phyloP scores from a whole-genome alignment of 2,113 vertebrate genomes.

The Sorex araneus region DNA sequence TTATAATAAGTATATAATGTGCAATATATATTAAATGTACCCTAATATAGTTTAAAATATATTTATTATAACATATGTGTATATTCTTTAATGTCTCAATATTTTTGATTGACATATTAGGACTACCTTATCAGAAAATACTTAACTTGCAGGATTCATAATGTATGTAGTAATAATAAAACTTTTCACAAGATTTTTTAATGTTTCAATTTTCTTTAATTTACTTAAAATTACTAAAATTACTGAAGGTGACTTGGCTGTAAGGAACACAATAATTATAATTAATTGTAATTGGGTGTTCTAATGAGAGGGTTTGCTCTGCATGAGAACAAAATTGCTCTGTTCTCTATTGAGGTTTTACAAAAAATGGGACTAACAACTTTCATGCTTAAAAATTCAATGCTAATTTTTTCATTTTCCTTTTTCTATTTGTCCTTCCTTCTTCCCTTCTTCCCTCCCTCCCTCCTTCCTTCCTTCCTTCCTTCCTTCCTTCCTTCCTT shows the following conservation, averaged over 20 bases:
- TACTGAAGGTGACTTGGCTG: neutral
- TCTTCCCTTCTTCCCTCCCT: too few species aligned
- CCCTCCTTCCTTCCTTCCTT: too few species aligned
- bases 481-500: too few species aligned
- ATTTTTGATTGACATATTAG: neutral
- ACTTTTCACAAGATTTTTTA: neutral
- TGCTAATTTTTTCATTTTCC: too few species aligned
- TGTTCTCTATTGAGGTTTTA: neutral
- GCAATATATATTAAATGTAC: too few species aligned
- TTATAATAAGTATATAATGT: neutral
- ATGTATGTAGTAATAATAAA: neutral
- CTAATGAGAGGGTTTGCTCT: neutral
- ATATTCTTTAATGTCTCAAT: too few species aligned
- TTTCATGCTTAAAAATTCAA: neutral
- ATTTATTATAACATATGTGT: too few species aligned
- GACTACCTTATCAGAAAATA: neutral
- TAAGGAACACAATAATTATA: neutral
- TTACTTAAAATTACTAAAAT: constrained; percentile 26
- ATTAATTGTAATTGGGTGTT: neutral
- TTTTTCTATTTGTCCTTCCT: too few species aligned
- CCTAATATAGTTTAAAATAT: too few species aligned
- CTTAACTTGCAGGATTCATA: neutral
- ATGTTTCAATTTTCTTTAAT: neutral
- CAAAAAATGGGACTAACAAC: neutral
- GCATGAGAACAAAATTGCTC: neutral